phyloP scores from a whole-genome alignment of 2,888 invertebrate genomes.

The Pteria penguin region DNA sequence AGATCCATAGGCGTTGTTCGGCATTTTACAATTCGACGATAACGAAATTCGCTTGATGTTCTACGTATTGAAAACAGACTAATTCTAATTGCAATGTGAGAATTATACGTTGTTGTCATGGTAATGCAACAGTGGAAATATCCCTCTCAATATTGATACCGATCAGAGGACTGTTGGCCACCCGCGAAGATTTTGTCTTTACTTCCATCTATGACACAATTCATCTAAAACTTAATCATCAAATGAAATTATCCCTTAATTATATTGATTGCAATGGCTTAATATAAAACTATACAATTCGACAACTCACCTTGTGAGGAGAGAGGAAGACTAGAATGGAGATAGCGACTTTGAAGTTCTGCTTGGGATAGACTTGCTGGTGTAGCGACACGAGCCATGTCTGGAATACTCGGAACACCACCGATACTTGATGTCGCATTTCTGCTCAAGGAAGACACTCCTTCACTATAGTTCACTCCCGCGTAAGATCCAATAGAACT shows the following conservation, averaged over 20 bases:
- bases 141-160: no score
- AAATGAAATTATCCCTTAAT: no score
- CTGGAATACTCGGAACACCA: conserved; percentile 13
- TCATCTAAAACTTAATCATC: no score
- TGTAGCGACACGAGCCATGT: conserved; percentile 32
- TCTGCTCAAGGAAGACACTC: conserved; percentile 17
- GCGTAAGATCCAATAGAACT: conserved; percentile 36
- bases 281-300: no score
- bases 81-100: not conserved
- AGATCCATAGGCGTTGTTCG: not conserved
- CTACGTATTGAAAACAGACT: not conserved
- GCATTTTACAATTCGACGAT: not conserved
- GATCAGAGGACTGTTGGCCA: not conserved
- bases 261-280: no score
- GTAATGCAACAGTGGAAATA: not conserved
- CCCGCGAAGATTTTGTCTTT: conserved; percentile 14
- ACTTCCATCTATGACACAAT: no score
- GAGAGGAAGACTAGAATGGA: conserved; percentile 21
- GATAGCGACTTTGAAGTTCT: conserved; percentile 31
- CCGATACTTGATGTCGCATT: conserved; percentile 11
- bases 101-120: not conserved
- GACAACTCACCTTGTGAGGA: conserved; percentile 32
- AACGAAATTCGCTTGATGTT: not conserved
- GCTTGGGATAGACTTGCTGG: conserved; percentile 19
- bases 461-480: conserved; percentile 26